Evolutionary conservation across 2,113 vertebrate species (phyloP), one percentile per base, ranked within the genome.

Genomic region (Misgurnus anguillicaudatus): DNA sequence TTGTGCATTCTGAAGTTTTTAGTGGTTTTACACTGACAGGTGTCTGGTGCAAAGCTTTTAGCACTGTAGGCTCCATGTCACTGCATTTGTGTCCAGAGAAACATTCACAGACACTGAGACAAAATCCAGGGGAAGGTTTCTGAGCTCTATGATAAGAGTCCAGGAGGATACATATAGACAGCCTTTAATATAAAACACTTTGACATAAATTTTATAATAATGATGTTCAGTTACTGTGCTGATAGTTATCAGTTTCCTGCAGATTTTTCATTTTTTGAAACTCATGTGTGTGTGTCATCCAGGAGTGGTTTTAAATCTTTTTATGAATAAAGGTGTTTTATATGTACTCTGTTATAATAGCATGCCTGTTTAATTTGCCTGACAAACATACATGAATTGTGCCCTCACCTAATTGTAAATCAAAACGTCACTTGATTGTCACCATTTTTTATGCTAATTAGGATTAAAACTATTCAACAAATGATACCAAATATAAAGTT

Each of bases 301-400:
- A 89, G 92, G 88, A 93, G 89, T 85, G 90, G 87, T 88, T 90
- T 90, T 85, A 92, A 31, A 93, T 93, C 81, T 90, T 93, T 94
- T 89, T 88, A 85, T 90, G 83, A 94, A 94, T 96, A 97, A 97
- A 89, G 86, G 90, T 93, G 89, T 94, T 94, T 88, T 94, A 91
- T 92, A 91, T 92, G 87, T 85, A 90, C 47, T 68, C 78, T n/a
- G 9, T 5, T 31, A 39, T 45, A n/a, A 19, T 9, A 10, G 63
- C 42, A 16, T 62, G 45, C 61, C 45, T 68, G 16, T 66, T 72
- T 74, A 57, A 31, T 65, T 53, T 48, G 58, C 39, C 39, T 66
- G 31, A 47, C n/a, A n/a, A 42, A 9, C 62, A 10, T 63, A 45
- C 60, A n/a, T 21, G 38, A 17, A n/a, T 19, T 45, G 14, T 66